These are phyloP conservation scores for Ciona savignyi DNA, from an alignment of 23 tunicate genomes.

Conservation along the genomic window DNA sequence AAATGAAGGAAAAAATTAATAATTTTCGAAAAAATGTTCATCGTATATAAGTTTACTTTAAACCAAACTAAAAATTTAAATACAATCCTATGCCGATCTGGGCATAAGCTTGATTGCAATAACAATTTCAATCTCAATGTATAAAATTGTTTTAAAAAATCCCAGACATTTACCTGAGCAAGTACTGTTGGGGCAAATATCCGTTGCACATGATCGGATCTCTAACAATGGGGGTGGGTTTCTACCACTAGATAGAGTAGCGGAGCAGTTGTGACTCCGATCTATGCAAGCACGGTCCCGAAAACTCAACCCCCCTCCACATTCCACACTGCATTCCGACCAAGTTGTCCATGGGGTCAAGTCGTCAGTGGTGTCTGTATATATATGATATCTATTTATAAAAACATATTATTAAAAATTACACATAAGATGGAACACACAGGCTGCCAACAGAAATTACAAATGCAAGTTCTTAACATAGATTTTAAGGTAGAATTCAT, in stretches of 20 bases:
- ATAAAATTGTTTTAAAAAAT: too few species aligned
- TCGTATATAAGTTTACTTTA: too few species aligned
- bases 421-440: too few species aligned
- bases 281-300: slow-evolving; percentile 40
- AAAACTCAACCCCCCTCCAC: slow-evolving; percentile 64
- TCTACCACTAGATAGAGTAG: slow-evolving; percentile 10
- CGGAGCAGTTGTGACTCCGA: slow-evolving; percentile 15
- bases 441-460: too few species aligned
- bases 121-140: too few species aligned
- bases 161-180: slow-evolving; percentile 45
- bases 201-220: slow-evolving; percentile 38
- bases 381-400: too few species aligned
- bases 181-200: slow-evolving; percentile 21
- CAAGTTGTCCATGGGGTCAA: slow-evolving; percentile 54
- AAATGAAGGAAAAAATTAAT: not conserved
- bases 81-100: too few species aligned
- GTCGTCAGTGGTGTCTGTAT: slow-evolving; percentile 6
- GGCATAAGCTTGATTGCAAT: too few species aligned
- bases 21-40: not conserved
- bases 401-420: too few species aligned
- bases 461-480: too few species aligned
- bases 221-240: slow-evolving; percentile 14
- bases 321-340: slow-evolving; percentile 49
- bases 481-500: too few species aligned
- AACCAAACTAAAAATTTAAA: too few species aligned